These are phyloP conservation scores for Tricholaema leucomelas DNA, from an alignment of 2,113 vertebrate genomes.

Conservation along the genomic window DNA sequence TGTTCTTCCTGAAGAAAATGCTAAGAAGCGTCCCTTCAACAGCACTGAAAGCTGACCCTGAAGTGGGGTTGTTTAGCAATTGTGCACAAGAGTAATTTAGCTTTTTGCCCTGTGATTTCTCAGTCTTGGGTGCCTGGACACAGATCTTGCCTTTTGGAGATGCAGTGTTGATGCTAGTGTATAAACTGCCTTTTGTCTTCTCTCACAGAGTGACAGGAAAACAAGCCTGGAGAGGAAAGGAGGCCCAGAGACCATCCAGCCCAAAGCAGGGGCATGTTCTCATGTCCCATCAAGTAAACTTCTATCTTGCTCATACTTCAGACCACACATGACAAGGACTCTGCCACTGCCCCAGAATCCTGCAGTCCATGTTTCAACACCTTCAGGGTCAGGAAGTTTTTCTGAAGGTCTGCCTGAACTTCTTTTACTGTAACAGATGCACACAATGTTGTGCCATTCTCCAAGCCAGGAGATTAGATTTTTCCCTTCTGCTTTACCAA, in stretches of 20 bases:
- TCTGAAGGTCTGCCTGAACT: not conserved
- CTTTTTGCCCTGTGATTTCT: constrained; percentile 22
- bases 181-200: not conserved
- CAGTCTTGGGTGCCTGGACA: not conserved
- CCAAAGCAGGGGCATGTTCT: not conserved
- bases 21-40: not conserved
- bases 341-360: not conserved
- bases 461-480: not conserved
- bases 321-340: not conserved
- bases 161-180: not conserved
- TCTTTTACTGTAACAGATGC: not conserved
- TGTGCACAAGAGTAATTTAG: not conserved
- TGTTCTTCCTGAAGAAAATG: not conserved
- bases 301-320: not conserved
- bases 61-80: constrained; percentile 28
- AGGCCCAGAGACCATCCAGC: not conserved
- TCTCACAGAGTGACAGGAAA: not conserved
- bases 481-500: not conserved
- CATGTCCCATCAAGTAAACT: not conserved
- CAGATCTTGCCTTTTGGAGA: not conserved
- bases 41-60: constrained; percentile 13
- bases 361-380: not conserved
- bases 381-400: not conserved
- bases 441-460: not conserved
- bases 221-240: not conserved